A percentile compares a stretch with the other conserved stretches of the same genome.
phyloP scores from a whole-genome alignment of 2,113 vertebrate species.

The Macrotis lagotis region DNA sequence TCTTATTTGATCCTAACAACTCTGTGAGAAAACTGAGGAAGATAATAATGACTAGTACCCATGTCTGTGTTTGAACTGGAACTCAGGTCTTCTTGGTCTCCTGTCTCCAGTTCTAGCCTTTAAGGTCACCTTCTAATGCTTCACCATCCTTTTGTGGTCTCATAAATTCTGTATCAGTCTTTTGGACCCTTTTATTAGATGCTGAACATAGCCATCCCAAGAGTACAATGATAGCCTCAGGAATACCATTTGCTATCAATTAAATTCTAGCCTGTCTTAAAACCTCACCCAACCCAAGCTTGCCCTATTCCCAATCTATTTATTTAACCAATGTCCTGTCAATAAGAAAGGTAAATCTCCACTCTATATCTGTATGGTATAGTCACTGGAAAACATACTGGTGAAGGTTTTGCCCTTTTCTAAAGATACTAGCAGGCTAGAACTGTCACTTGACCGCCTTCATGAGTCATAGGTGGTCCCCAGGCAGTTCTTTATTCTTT shows the following conservation, averaged over 20 bases:
- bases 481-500: conserved; percentile 57
- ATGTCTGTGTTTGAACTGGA: neutral
- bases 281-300: neutral
- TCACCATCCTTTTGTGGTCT: neutral
- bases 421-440: conserved; percentile 38
- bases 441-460: conserved; percentile 21
- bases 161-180: neutral
- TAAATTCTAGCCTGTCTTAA: neutral
- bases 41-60: neutral
- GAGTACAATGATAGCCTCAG: neutral
- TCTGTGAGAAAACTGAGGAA: neutral
- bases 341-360: neutral
- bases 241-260: neutral
- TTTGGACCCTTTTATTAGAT: neutral
- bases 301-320: neutral
- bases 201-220: neutral
- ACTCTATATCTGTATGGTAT: neutral
- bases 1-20: neutral
- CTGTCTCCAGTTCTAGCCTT: neutral
- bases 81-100: neutral
- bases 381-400: neutral
- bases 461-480: conserved; percentile 67
- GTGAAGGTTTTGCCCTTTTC: conserved; percentile 18
- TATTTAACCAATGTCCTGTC: neutral
- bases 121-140: neutral